These are phyloP conservation scores for Hylia prasina DNA, from an alignment of 2,113 vertebrate species.

Conservation along the genomic window DNA sequence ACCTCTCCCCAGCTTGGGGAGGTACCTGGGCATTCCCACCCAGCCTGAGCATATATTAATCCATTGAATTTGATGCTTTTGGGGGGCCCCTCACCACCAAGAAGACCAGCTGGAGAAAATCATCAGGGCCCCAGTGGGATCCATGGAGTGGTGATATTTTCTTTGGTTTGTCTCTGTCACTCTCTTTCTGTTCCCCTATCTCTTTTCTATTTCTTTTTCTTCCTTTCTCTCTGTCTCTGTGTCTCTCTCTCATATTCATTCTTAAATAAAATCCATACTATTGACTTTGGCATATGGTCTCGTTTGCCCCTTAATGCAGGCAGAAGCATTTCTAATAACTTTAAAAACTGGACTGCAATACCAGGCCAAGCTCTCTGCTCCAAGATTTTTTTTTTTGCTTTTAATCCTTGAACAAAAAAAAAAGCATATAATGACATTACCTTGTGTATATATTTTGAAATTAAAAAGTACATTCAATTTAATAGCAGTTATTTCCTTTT, in stretches of 20 bases:
- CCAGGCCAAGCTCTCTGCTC: not conserved
- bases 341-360: not conserved
- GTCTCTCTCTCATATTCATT: not conserved
- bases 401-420: not conserved
- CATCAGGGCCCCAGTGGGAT: fast-evolving
- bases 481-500: not conserved
- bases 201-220: not conserved
- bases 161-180: not conserved
- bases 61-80: not conserved
- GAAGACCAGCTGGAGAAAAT: not conserved
- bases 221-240: not conserved
- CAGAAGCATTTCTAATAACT: not conserved
- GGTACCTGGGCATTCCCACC: not conserved
- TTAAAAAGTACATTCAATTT: not conserved
- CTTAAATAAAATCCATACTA: not conserved
- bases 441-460: not conserved
- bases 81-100: not conserved
- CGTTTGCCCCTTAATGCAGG: not conserved
- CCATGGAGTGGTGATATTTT: fast-evolving
- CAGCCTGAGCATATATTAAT: fast-evolving
- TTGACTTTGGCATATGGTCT: not conserved
- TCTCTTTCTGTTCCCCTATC: not conserved
- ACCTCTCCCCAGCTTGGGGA: not conserved
- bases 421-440: not conserved
- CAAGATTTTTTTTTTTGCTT: not conserved